These are phyloP conservation scores for Brenthis daphne DNA, from an alignment of 2,888 invertebrate genomes.

Conservation along the genomic window DNA sequence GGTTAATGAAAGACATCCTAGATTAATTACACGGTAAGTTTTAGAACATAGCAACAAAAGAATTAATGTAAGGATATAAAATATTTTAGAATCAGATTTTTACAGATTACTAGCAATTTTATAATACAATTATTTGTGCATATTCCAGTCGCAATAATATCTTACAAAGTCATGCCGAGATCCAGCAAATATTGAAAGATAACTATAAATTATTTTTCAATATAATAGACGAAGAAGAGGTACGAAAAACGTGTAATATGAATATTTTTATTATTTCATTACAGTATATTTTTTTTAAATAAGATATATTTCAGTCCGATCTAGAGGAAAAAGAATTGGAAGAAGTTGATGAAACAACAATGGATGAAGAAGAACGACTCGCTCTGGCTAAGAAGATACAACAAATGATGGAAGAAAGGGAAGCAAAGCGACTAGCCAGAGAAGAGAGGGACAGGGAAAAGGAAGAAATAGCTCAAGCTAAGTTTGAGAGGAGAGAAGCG, in stretches of 20 bases:
- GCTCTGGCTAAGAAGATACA: constrained; percentile 56
- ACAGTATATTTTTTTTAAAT: too few relatives aligned
- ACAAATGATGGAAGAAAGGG: constrained; percentile 53
- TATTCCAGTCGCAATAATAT: constrained; percentile 64
- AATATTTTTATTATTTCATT: too few relatives aligned
- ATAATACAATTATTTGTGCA: constrained; percentile 7
- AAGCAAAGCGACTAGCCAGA: constrained; percentile 54
- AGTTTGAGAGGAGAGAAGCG: constrained; percentile 61
- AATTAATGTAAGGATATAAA: not conserved
- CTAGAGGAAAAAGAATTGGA: constrained; percentile 64
- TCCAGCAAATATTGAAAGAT: constrained; percentile 81
- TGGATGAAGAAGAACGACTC: constrained; percentile 70
- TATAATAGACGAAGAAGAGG: constrained; percentile 76
- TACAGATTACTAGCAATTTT: not conserved
- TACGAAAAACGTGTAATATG: constrained; percentile 38
- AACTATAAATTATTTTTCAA: constrained; percentile 88
- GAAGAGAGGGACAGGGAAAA: constrained; percentile 58
- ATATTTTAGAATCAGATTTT: not conserved
- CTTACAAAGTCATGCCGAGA: constrained; percentile 77
- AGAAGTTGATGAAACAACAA: constrained; percentile 67
- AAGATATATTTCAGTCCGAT: constrained; percentile 48
- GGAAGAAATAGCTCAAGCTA: constrained; percentile 54
- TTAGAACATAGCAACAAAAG: constrained; percentile 43
- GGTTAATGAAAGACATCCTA: constrained; percentile 78
- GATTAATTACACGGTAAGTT: constrained; percentile 72